phyloP scores from a whole-genome alignment of 2,113 vertebrate species.

The Gavialis gangeticus region DNA sequence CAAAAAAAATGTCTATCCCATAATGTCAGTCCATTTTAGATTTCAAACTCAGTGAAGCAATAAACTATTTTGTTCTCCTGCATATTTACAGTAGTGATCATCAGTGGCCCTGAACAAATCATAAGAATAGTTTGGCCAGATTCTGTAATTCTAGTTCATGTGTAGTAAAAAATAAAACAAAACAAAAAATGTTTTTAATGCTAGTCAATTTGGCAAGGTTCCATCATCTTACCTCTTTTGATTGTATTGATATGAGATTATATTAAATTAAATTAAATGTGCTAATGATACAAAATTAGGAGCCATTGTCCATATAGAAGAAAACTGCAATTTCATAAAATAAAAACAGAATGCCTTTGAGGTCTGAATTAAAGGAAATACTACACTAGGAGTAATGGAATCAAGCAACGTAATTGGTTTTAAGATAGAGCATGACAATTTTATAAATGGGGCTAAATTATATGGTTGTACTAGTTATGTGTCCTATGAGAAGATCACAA shows the following conservation, averaged over 20 bases:
- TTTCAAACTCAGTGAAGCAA: not conserved
- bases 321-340: no score
- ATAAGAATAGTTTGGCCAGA: not conserved
- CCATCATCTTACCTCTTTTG: not conserved
- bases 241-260: not conserved
- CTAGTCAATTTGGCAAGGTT: not conserved
- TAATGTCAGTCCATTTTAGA: not conserved
- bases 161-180: no score
- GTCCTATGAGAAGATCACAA: not conserved
- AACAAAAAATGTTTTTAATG: no score
- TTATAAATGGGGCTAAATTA: no score
- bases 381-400: no score
- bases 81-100: not conserved
- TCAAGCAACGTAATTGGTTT: no score
- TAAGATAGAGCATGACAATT: no score
- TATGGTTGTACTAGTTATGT: not conserved
- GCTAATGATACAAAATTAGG: no score
- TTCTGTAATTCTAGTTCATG: not conserved
- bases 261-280: no score
- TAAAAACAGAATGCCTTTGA: no score
- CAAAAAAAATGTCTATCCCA: not conserved
- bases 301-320: no score
- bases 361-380: no score
- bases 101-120: not conserved
- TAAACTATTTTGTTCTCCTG: not conserved